Base-by-base conservation (phyloP, 2,797 vertebrate genomes). In the Artibeus lituratus region DNA sequence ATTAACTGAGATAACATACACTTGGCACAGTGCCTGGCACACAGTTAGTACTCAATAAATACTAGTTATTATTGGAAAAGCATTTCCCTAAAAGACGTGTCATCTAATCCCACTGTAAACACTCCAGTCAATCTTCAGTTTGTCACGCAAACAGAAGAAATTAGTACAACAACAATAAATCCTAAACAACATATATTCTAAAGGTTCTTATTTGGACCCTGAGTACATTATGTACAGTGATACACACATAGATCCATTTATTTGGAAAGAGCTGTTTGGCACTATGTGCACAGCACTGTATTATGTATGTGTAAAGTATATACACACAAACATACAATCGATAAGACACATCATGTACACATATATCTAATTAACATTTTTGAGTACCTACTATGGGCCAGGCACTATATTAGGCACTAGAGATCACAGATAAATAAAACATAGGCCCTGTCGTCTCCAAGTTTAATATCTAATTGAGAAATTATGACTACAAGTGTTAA, bases 101-200 rank as follows among this genome's bases (percentile, higher is more conserved):
- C 80, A 44, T 91, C 42, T 72, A 94, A 77, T 32, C 26, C 57
- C 82, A 77, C 10, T 37, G 24, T 73, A 90, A 94, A 94, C 6
- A 21, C 24, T 62, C 32, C 69, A 29, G 62, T 88, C 59, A 69
- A 55, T 90, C 88, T 88, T 87, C 57, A 84, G 74, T 84, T 89
- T 93, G 69, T 82, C 15, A 16, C 29, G 5, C 69, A 95, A 93
- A 93, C 55, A 87, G 59, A 96, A 95, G 44, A 37, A 95, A 80
- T 18, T 26, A 57, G 26, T n/a, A 49, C 19, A 35, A 62, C 14
- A 90, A 62, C 14, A 90, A 32, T 26, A 77, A 87, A 94, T 87
- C 49, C 72, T 90, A 62, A 92, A 80, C 22, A 47, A 26, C 11
- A 85, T 53, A 62, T 39, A 94, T n/a, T 78, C 62, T 82, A 76